Evolutionary conservation across 53 echinoderm and acorn worm species (phyloP), one percentile per base, ranked within the genome.

Genomic region (Zoroaster sp.): DNA sequence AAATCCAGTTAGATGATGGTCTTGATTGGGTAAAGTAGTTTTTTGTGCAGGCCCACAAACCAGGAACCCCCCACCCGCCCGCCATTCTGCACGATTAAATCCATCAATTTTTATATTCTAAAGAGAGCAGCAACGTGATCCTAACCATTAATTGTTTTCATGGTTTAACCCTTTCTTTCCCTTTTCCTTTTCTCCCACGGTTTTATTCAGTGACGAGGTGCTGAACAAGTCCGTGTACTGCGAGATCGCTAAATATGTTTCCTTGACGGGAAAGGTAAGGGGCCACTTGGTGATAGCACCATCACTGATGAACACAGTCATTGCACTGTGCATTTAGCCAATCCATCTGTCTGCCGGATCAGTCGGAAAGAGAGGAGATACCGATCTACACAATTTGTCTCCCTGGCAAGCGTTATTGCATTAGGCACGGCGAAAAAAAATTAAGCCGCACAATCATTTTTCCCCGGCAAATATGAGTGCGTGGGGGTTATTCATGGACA

Each of bases 211-310:
- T 51, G 77, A 87, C 51, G 94, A 94, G 13, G 74, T 83, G 69
- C 83, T 98, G 78, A 86, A 92, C 54, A 92, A 89, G 44, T 96
- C 97, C 31, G 91, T 95, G 46, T 92, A 96, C 76, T 66, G 88
- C 43, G 87, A 88, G 46, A 95, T 97, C 32, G 97, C 97, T 25
- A 95, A 92, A 42, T 88, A 95, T 68, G 97, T 97, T 5, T 95
- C 97, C 10, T 82, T 88, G 51, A 95, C 89, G 3, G 95, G 95
- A 71, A 91, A 97, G 95, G 97, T 97, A 91, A 89, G 95, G 39
- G 1, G n/a, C n/a, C n/a, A n/a, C n/a, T n/a, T n/a, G n/a, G n/a
- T n/a, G n/a, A n/a, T n/a, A n/a, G n/a, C n/a, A n/a, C n/a, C n/a
- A n/a, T n/a, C n/a, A n/a, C n/a, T n/a, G n/a, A n/a, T n/a, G n/a